phyloP scores from a whole-genome alignment of 92 coral and sea anemone genomes.

The Zoanthus sociatus region DNA sequence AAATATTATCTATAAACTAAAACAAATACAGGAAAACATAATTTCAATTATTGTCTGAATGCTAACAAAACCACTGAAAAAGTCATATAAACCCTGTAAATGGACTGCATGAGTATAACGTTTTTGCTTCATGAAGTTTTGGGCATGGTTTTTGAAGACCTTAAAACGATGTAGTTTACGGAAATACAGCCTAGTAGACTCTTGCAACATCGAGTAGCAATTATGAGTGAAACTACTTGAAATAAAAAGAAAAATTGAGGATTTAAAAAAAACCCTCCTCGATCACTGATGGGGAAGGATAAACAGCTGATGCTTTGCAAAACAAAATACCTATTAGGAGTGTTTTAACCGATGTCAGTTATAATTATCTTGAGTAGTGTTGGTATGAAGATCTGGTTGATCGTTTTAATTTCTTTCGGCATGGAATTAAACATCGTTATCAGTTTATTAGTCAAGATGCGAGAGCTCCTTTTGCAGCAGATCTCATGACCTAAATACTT shows the following conservation, averaged over 20 bases:
- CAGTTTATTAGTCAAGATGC: no score
- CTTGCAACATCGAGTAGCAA: slow-evolving; percentile 33
- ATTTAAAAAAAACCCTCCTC: neutral
- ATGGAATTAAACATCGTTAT: no score
- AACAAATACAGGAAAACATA: neutral
- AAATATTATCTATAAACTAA: neutral
- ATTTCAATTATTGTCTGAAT: neutral
- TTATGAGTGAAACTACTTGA: slow-evolving; percentile 3
- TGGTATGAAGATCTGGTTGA: neutral
- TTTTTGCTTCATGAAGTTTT: slow-evolving; percentile 24
- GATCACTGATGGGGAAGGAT: slow-evolving; percentile 12
- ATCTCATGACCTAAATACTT: no score
- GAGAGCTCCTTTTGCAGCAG: no score
- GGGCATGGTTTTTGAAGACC: slow-evolving; percentile 25
- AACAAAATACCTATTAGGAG: neutral
- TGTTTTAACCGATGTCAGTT: neutral
- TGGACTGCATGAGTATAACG: slow-evolving; percentile 23
- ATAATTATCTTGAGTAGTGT: neutral
- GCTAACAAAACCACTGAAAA: neutral
- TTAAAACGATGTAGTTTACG: slow-evolving; percentile 22
- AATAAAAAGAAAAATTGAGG: slow-evolving; percentile 1
- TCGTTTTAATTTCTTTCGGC: no score
- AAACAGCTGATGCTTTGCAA: neutral
- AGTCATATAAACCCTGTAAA: slow-evolving; percentile 19
- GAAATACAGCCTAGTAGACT: slow-evolving; percentile 25